Percentiles rank a stretch among this genome's conserved stretches.
Evolutionary conservation across 2,797 vertebrate species (phyloP).

Genomic region (Kryptopterus vitreolus): DNA sequence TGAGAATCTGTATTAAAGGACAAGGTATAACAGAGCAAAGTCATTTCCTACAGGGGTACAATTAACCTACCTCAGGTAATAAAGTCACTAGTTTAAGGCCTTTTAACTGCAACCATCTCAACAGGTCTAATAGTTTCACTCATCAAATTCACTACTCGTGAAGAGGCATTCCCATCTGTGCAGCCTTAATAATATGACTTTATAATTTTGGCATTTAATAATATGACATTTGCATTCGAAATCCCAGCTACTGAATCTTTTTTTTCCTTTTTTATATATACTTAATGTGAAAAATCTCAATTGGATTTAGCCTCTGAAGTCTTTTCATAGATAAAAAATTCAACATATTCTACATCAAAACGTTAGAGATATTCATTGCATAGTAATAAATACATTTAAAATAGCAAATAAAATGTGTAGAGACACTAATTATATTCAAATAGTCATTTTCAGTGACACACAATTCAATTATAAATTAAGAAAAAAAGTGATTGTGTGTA

Average conservation of each 20-base stretch:
- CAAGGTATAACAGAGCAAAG: conserved; percentile 1
- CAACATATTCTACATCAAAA: neutral
- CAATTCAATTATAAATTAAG: neutral
- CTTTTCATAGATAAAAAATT: neutral
- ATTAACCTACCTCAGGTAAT: neutral
- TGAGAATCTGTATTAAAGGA: conserved; percentile 12
- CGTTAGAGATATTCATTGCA: no score
- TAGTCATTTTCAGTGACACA: neutral
- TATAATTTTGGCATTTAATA: no score
- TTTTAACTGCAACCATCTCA: neutral
- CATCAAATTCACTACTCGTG: neutral
- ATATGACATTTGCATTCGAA: no score
- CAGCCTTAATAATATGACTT: neutral
- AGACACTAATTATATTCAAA: neutral
- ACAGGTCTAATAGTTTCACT: neutral
- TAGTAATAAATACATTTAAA: neutral
- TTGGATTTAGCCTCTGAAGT: neutral
- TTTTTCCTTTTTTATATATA: neutral
- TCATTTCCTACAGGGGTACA: conserved; percentile 2
- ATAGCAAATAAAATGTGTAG: neutral
- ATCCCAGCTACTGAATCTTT: neutral
- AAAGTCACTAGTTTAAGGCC: conserved; percentile 10
- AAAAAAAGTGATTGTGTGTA: no score
- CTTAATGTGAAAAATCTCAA: neutral
- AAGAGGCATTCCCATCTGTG: neutral